These are phyloP conservation scores for Tipula vernalis DNA, from an alignment of 2,888 invertebrate species.

Conservation along the genomic window DNA sequence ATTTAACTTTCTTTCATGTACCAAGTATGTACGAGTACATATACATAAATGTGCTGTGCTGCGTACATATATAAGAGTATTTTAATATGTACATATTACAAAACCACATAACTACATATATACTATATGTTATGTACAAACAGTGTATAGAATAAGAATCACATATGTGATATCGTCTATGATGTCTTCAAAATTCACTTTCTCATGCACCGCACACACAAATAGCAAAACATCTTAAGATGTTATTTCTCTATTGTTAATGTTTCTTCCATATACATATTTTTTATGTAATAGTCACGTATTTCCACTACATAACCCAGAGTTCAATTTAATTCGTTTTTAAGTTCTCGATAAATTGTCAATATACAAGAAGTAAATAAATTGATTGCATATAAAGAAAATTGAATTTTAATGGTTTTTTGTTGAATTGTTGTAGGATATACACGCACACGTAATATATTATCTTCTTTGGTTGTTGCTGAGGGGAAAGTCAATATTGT, in stretches of 20 bases:
- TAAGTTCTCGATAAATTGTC: background rate
- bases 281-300: background rate
- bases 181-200: background rate
- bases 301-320: background rate
- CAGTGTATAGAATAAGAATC: background rate
- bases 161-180: background rate
- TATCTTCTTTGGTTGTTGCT: background rate
- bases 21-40: background rate
- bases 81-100: background rate
- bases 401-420: background rate
- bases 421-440: background rate
- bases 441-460: background rate
- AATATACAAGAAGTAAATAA: background rate
- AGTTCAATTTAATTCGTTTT: background rate
- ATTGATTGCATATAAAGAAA: background rate
- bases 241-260: background rate
- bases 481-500: background rate
- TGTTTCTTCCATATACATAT: background rate
- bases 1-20: background rate
- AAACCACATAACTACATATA: background rate
- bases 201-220: background rate
- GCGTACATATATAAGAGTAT: background rate
- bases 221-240: background rate
- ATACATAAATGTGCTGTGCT: background rate
- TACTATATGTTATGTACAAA: background rate